These are phyloP conservation scores for Oscarella lobularis DNA, from an alignment of 37 sponge, comb jelly and placozoan species.

Conservation along the genomic window DNA sequence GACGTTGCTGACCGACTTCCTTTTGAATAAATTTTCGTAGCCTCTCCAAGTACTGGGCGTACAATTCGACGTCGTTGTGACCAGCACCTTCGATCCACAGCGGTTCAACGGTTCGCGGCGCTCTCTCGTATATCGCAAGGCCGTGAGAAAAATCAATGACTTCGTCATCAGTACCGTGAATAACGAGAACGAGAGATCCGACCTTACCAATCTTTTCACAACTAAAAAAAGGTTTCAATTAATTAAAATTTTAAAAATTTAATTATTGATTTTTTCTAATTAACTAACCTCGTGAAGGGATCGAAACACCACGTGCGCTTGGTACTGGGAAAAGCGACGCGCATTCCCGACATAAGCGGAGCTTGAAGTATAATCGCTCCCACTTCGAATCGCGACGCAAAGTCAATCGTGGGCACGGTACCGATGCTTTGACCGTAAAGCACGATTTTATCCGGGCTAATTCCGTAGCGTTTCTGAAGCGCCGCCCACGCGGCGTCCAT, in stretches of 20 bases:
- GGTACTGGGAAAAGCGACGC: conserved; percentile 91
- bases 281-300: conserved; percentile 83
- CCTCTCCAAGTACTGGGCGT: conserved; percentile 83
- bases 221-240: conserved; percentile 19
- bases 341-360: conserved; percentile 90
- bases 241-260: not conserved
- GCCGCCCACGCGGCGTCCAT: conserved; percentile 88
- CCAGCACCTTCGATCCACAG: conserved; percentile 99
- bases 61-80: conserved; percentile 98
- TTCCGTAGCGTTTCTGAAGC: conserved; percentile 42
- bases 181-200: conserved; percentile 70
- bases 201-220: conserved; percentile 76
- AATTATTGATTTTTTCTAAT: too few relatives aligned
- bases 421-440: conserved; percentile 97
- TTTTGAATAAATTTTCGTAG: conserved; percentile 72
- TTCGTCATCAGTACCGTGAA: conserved; percentile 99
- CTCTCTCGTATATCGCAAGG: conserved; percentile 82
- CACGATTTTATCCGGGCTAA: conserved; percentile 64
- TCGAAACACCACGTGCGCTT: conserved; percentile 89
- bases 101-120: conserved; percentile 86
- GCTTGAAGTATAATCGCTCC: conserved; percentile 90
- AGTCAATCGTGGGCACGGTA: conserved; percentile 74
- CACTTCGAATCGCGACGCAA: conserved; percentile 71
- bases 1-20: conserved; percentile 49
- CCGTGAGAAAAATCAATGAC: conserved; percentile 98